Conservation (phyloP, 2,888 invertebrate species). For the Netelia melanura region DNA sequence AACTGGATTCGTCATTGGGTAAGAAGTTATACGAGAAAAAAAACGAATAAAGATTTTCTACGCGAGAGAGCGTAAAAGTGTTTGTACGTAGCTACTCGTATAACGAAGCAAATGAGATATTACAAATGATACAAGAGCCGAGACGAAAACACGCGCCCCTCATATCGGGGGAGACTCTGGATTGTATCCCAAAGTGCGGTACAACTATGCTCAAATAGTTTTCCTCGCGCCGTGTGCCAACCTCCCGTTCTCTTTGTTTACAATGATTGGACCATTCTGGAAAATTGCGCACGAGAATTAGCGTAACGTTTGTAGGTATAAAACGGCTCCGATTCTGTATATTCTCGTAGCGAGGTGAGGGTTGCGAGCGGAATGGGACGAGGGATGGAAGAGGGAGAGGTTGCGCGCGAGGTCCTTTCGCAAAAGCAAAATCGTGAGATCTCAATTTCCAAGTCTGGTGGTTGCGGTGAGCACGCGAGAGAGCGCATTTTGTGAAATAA, state of each 20-base stretch:
- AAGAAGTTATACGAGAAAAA: neutral
- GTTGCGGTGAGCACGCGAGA: conserved; percentile 32
- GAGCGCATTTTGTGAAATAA: conserved; percentile 72
- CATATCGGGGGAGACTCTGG: neutral
- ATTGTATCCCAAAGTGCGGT: conserved; percentile 6
- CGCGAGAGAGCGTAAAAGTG: neutral
- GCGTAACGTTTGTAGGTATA: conserved; percentile 63
- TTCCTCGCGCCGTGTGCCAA: conserved; percentile 31
- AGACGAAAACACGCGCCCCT: conserved; percentile 16
- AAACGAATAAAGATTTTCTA: conserved; percentile 4
- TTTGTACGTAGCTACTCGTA: neutral
- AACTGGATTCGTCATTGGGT: neutral
- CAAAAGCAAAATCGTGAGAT: conserved; percentile 71
- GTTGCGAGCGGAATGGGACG: neutral
- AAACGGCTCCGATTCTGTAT: conserved; percentile 55
- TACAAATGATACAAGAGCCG: conserved; percentile 29
- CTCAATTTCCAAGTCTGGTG: conserved; percentile 70
- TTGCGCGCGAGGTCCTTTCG: conserved; percentile 53
- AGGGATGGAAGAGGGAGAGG: conserved; percentile 4
- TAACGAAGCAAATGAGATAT: neutral
- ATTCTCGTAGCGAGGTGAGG: conserved; percentile 23
- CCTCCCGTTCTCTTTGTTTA: conserved; percentile 67
- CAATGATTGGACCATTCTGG: conserved; percentile 72
- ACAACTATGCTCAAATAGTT: conserved; percentile 40
- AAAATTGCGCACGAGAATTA: conserved; percentile 69